Evolutionary conservation across 1,140 invertebrate genomes (phyloP).

Genomic region (Drosophila cardini): DNA sequence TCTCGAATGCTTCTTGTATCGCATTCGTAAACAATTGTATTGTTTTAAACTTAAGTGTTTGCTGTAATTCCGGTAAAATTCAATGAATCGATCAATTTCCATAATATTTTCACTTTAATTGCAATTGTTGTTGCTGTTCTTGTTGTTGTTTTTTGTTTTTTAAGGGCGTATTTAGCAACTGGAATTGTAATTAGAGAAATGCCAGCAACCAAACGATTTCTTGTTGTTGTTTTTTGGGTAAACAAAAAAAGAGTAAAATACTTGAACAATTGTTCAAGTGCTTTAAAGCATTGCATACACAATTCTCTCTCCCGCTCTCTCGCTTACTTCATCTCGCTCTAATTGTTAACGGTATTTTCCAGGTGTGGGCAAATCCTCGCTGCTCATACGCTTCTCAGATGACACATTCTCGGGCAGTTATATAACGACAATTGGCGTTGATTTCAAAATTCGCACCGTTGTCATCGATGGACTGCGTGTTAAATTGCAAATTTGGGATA

Average conservation of each 20-base stretch:
- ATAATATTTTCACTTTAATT: background rate
- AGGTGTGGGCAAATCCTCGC: conserved; percentile 99
- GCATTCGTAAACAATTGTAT: background rate
- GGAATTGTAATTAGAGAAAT: conserved; percentile 32
- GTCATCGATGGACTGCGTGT: conserved; percentile 97
- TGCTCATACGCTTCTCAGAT: conserved; percentile 98
- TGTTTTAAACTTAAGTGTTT: background rate
- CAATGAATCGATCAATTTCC: background rate
- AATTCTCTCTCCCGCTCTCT: background rate
- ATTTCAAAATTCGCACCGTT: conserved; percentile 99
- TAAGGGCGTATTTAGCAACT: conserved; percentile 24
- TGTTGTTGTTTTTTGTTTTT: conserved; percentile 1
- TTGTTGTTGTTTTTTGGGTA: conserved; percentile 29
- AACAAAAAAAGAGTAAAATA: conserved; percentile 31
- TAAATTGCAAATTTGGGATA: conserved; percentile 99
- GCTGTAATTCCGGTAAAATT: conserved; percentile 1
- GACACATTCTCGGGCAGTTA: conserved; percentile 99
- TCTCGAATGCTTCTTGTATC: too few species aligned
- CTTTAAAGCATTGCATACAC: background rate
- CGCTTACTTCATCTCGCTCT: background rate
- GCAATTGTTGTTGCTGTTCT: background rate
- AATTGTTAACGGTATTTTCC: conserved; percentile 80
- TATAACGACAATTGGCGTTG: conserved; percentile 99
- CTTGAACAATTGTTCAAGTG: conserved; percentile 9
- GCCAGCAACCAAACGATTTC: conserved; percentile 17